Evolutionary conservation across 2,888 invertebrate genomes (phyloP), one percentile per base, ranked within the genome.

Genomic region (Conops quadrifasciatus): DNA sequence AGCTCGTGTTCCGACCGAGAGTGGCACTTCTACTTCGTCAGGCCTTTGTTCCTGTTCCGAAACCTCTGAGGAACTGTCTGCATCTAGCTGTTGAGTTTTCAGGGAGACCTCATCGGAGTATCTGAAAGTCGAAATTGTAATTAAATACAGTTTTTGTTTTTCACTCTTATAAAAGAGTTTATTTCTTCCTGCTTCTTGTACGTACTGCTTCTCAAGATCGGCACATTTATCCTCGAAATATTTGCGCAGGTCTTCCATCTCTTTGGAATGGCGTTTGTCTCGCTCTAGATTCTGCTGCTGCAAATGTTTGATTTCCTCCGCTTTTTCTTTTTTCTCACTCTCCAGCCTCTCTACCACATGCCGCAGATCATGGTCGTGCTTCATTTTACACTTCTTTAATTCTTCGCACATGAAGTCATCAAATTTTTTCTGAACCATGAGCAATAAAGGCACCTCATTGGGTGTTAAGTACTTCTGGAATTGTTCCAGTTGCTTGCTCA

Each of bases 191-290:
- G 4, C 7, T 2, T 24, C 30, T 9, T 43, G 15, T 13, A 72
- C 87, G 85, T 83, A 92, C 90, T 93, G 92, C 79, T 93, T 92
- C 81, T 93, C 93, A 84, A 94, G 88, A 78, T 94, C 93, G 0
- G 91, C 88, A 81, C 93, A 94, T 81, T 93, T 93, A 79, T 91
- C 89, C 80, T 94, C 94, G 80, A 93, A 94, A 80, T 94, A 94
- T 13, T 89, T 92, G 60, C 94, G 87, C 68, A 94, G 83, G 80
- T 93, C 91, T 82, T 93, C 93, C 91, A 94, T 91, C 82, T 94
- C 92, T 74, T 89, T 90, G 47, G 90, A 88, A 84, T 94, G 93
- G 78, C 90, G 90, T 4, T 85, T 80, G 69, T 90, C 90, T 36
- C 93, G 83, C 78, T 92, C 92, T 36, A 87, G 84, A 68, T 88